These are phyloP conservation scores for Rapana venosa DNA, from an alignment of 2,888 invertebrate genomes.

Conservation along the genomic window DNA sequence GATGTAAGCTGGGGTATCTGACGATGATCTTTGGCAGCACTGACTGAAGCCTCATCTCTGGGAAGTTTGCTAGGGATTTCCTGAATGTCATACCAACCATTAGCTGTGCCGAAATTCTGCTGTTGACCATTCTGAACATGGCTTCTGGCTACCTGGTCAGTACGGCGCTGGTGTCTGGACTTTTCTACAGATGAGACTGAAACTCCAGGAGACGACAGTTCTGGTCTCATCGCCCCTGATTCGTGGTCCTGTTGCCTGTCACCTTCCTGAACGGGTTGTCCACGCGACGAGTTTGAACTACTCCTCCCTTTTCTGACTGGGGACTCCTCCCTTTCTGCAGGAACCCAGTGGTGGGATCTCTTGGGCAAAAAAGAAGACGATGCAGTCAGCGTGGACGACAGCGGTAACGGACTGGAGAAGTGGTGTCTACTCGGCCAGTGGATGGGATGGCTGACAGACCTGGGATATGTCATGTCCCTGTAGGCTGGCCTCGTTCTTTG, in stretches of 20 bases:
- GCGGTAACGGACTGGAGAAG: neutral
- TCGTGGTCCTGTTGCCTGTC: neutral
- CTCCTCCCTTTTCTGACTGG: neutral
- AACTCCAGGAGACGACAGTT: neutral
- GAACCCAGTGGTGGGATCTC: neutral
- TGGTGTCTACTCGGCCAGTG: neutral
- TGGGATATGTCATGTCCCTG: neutral
- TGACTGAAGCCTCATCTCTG: neutral
- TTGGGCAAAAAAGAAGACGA: conserved; percentile 9
- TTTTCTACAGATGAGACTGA: neutral
- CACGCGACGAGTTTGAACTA: neutral
- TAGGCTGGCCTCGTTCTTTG: too few species aligned
- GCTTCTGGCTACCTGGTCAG: neutral
- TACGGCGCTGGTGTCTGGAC: neutral
- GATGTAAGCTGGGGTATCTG: neutral
- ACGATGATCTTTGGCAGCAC: neutral
- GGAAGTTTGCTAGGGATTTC: neutral
- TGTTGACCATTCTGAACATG: neutral
- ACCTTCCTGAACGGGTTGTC: neutral
- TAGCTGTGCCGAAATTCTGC: neutral
- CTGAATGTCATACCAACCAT: neutral
- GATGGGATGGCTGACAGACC: neutral
- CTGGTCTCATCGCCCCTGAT: neutral
- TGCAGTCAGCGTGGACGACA: neutral
- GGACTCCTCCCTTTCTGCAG: conserved; percentile 24